A percentile compares a stretch with the other conserved stretches of the same genome.
These are phyloP conservation scores for Tetramorium simillimum DNA, from an alignment of 1,140 invertebrate species.

Conservation along the genomic window DNA sequence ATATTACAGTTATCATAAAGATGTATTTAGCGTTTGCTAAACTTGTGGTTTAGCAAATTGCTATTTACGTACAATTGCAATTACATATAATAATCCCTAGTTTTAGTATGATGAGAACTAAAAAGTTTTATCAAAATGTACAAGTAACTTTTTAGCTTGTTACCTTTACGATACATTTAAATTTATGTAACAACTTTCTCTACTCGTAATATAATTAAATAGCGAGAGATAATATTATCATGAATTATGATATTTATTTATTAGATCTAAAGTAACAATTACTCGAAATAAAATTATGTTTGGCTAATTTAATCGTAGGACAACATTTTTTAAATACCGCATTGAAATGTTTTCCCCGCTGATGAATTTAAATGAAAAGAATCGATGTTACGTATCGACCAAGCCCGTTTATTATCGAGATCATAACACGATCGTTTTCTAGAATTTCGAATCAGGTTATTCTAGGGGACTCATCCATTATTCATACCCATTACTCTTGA, in stretches of 20 bases:
- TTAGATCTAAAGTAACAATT: background rate
- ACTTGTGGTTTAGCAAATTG: background rate
- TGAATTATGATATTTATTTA: background rate
- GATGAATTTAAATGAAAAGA: background rate
- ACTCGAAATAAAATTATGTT: background rate
- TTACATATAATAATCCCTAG: background rate
- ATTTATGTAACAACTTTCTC: background rate
- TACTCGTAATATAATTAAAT: background rate
- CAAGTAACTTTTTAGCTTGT: background rate
- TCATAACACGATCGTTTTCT: slow-evolving; percentile 44
- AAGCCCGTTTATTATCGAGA: slow-evolving; percentile 3
- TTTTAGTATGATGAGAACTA: background rate
- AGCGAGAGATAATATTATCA: background rate
- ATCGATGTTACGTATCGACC: background rate
- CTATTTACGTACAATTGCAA: background rate
- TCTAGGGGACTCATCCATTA: slow-evolving; percentile 37
- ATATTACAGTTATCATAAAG: background rate
- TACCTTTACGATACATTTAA: background rate
- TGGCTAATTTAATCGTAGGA: background rate
- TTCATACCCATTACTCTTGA: slow-evolving; percentile 51
- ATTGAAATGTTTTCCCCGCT: background rate
- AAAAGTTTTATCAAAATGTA: background rate
- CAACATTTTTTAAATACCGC: background rate
- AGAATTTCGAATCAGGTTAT: slow-evolving; percentile 30
- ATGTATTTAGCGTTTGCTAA: background rate